Percentiles rank a stretch among this genome's conserved stretches.
Conservation (phyloP, 2,113 vertebrate species). For the Numenius arquata region DNA sequence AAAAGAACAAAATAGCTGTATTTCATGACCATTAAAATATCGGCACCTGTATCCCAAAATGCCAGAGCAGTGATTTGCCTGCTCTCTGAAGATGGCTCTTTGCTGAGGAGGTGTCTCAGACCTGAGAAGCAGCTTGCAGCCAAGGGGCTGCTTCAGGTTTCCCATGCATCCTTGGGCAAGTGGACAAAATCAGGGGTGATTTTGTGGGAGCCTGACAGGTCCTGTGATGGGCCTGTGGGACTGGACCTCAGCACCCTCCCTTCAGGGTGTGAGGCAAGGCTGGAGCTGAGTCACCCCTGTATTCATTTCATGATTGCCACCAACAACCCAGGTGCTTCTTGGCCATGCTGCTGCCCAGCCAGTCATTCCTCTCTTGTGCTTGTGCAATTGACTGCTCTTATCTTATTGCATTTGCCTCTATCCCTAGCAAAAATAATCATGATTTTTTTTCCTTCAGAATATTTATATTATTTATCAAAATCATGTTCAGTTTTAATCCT, state of each 20-base stretch:
- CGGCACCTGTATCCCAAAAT: background rate
- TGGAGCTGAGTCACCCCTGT: background rate
- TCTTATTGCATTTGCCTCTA: background rate
- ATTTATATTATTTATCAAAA: background rate
- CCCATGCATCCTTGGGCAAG: rapidly evolving
- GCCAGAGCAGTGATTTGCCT: background rate
- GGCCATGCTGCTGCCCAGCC: background rate
- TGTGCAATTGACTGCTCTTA: background rate
- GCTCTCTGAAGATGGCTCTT: background rate
- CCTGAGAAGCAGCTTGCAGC: background rate
- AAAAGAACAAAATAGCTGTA: background rate
- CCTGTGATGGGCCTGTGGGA: background rate
- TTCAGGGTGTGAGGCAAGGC: background rate
- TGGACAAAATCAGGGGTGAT: rapidly evolving
- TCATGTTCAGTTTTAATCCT: background rate
- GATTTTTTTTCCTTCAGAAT: background rate
- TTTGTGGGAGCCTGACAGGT: background rate
- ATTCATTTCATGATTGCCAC: background rate
- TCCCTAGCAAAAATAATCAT: background rate
- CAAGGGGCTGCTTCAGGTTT: rapidly evolving
- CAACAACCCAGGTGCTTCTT: background rate
- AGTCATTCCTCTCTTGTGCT: background rate
- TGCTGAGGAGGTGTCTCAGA: background rate
- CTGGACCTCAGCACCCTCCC: background rate
- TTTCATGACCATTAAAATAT: background rate